Base-by-base conservation (phyloP, 2,888 invertebrate genomes). In the Glaucopsyche alexis region DNA sequence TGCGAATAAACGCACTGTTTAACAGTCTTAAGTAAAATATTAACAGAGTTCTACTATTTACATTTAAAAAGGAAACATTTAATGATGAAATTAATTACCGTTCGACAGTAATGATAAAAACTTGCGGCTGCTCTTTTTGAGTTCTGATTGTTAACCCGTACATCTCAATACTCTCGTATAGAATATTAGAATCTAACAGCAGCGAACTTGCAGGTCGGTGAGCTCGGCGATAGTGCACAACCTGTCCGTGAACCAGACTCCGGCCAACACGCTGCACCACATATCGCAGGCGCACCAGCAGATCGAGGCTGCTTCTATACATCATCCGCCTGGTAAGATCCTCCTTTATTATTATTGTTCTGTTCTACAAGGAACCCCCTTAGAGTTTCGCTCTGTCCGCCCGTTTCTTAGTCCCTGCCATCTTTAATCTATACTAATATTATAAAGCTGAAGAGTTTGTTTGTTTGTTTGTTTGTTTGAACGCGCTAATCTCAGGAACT, bases 211-310 rank as follows among this genome's bases (percentile, higher is more conserved):
- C 80, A 91, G 91, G 81, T 85, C 89, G 0, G 90, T 88, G 7
- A 86, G 81, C 80, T 87, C 85, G 67, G 85, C 89, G 0, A 88
- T 91, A 14, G 92, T 90, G 0, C 93, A 92, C 84, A 92, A 89
- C 69, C 77, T 92, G 76, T 87, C 89, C 0, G 86, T 89, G 77
- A 85, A 79, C 73, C 82, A 85, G 7, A 50, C 82, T 1, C 90
- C 93, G 0, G 87, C 91, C 11, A 92, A 93, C 81, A 91, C 93
- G 0, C 83, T 93, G 76, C 95, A 95, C 79, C 94, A 95, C 82
- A 95, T 95, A 74, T 94, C 94, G 9, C 93, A 93, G 72, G 93
- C 93, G 0, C 93, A 93, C 66, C 93, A 93, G 78, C 93, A 93
- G 83, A 89, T 93, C 0, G 93, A 93, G 69, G 92, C 92, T 0